phyloP scores from a whole-genome alignment of 2,113 vertebrate species.

The Reinhardtius hippoglossoides region DNA sequence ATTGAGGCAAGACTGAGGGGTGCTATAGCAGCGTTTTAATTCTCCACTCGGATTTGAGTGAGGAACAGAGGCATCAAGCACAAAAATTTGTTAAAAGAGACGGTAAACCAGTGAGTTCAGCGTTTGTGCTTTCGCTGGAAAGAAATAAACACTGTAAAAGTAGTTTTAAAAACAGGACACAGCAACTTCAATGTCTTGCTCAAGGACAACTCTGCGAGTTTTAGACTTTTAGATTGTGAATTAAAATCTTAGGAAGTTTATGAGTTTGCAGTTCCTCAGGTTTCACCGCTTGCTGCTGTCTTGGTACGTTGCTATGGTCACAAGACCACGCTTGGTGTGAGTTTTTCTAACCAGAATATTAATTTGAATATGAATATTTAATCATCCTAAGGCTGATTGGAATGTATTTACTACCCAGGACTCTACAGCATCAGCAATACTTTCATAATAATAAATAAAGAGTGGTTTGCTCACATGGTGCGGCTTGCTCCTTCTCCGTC shows the following conservation, averaged over 20 bases:
- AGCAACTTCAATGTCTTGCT: background rate
- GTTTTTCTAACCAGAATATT: background rate
- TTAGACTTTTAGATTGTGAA: background rate
- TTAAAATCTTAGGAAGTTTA: background rate
- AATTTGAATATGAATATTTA: background rate
- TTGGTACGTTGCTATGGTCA: background rate
- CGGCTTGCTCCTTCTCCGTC: constrained; percentile 84
- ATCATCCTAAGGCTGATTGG: background rate
- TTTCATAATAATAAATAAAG: background rate
- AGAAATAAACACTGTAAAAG: background rate
- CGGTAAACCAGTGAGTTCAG: background rate
- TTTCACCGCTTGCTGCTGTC: background rate
- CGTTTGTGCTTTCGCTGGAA: background rate
- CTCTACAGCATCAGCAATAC: background rate
- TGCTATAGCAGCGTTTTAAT: constrained; percentile 33
- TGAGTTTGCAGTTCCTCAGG: background rate
- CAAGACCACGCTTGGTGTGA: background rate
- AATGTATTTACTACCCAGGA: background rate
- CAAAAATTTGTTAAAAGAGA: too few species aligned
- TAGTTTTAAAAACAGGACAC: background rate
- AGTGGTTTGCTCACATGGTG: constrained; percentile 88
- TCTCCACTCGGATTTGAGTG: constrained; percentile 14
- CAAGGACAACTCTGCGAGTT: background rate
- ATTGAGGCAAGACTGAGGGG: constrained; percentile 7
- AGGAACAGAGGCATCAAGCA: background rate